Conservation (phyloP, 2,113 vertebrate genomes). For the Carollia perspicillata region DNA sequence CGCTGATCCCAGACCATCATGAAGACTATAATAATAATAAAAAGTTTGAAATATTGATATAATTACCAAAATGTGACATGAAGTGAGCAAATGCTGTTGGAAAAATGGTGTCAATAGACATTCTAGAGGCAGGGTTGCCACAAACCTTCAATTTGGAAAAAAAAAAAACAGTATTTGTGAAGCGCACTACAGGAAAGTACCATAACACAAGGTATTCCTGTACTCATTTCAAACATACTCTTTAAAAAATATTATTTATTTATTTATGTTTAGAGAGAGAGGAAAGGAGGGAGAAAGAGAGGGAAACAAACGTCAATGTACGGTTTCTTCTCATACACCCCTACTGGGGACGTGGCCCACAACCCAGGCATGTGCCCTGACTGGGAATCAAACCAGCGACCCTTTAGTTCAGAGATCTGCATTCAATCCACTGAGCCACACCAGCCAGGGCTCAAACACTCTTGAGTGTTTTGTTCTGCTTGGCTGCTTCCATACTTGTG, state of each 20-base stretch:
- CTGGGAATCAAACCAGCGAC: no score
- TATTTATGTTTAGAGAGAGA: no score
- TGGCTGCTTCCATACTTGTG: not conserved
- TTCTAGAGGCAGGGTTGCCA: not conserved
- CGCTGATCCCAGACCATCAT: not conserved
- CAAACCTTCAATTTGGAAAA: not conserved
- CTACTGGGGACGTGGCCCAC: no score
- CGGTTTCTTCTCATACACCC: no score
- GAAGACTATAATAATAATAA: not conserved
- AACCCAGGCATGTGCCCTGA: no score
- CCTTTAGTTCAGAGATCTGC: no score
- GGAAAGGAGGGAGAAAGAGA: no score
- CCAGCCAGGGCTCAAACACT: not conserved
- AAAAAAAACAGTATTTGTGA: not conserved
- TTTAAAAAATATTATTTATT: no score
- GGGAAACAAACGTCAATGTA: no score
- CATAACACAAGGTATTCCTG: not conserved
- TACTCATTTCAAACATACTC: not conserved
- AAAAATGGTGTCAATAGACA: not conserved
- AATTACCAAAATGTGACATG: not conserved
- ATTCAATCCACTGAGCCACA: no score
- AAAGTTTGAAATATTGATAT: not conserved
- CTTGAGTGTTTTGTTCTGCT: not conserved
- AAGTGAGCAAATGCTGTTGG: not conserved
- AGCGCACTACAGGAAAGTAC: no score